phyloP scores from a whole-genome alignment of 2,888 invertebrate genomes.

The Drosophila paracracens region DNA sequence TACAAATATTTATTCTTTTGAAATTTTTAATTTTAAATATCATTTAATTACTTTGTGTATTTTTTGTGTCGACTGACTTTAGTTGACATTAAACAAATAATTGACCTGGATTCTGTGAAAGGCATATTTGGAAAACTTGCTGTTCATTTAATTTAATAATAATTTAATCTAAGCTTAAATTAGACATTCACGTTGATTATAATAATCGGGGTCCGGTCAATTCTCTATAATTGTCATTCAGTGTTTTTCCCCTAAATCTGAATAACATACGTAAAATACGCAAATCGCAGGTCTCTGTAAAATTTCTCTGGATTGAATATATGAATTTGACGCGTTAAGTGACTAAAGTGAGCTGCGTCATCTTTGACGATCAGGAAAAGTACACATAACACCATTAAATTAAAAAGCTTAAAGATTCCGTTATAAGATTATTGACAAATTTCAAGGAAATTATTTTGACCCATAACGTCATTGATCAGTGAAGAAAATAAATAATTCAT shows the following conservation, averaged over 20 bases:
- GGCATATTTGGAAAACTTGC: neutral
- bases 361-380: neutral
- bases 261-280: slow-evolving; percentile 14
- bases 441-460: slow-evolving; percentile 11
- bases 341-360: slow-evolving; percentile 14
- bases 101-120: neutral
- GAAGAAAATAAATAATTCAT: neutral
- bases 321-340: neutral
- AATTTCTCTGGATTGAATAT: slow-evolving; percentile 3
- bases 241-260: slow-evolving; percentile 11
- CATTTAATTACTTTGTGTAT: neutral
- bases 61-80: too few relatives aligned
- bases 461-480: neutral
- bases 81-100: too few relatives aligned
- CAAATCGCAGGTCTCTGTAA: neutral
- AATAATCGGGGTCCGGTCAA: neutral
- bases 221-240: slow-evolving; percentile 1
- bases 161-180: neutral
- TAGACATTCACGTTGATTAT: neutral
- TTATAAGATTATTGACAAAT: slow-evolving; percentile 14
- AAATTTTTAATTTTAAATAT: neutral
- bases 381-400: neutral
- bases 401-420: neutral
- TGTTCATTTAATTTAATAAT: too few relatives aligned
- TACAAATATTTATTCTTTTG: neutral